Conservation (phyloP, 2,888 invertebrate genomes). For the Acanthosepion lycidas region DNA sequence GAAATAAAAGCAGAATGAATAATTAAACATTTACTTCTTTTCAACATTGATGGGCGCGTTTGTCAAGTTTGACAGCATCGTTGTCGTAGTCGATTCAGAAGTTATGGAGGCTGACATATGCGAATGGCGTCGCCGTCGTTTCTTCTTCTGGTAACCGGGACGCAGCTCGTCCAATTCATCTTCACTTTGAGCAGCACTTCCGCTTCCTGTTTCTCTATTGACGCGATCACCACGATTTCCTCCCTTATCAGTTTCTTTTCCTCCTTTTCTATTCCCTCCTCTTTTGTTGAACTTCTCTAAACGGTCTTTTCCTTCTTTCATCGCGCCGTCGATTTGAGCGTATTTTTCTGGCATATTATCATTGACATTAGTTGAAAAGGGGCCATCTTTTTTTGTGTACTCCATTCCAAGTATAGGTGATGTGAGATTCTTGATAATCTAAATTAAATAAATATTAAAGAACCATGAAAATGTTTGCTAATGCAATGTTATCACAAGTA, state of each 20-base stretch:
- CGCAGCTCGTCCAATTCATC: slow-evolving; percentile 53
- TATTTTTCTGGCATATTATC: slow-evolving; percentile 52
- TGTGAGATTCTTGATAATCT: slow-evolving; percentile 51
- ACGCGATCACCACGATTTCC: neutral
- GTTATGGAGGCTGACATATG: slow-evolving; percentile 56
- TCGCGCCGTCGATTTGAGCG: slow-evolving; percentile 6
- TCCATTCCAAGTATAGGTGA: slow-evolving; percentile 49
- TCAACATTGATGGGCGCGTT: slow-evolving; percentile 50
- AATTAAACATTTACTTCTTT: slow-evolving; percentile 51
- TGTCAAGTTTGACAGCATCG: slow-evolving; percentile 50
- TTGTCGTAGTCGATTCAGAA: slow-evolving; percentile 57
- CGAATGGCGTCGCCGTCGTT: slow-evolving; percentile 54
- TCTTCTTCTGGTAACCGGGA: slow-evolving; percentile 49
- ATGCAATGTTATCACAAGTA: neutral
- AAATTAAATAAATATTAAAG: neutral
- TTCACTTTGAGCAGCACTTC: neutral
- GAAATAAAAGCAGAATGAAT: neutral
- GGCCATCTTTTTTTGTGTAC: slow-evolving; percentile 48
- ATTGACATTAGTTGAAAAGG: neutral
- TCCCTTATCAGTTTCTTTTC: slow-evolving; percentile 35
- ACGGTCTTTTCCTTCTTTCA: slow-evolving; percentile 45
- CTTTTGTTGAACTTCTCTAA: slow-evolving; percentile 38
- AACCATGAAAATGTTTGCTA: neutral
- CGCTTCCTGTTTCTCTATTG: neutral
- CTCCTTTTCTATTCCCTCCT: slow-evolving; percentile 3